Evolutionary conservation across 64 coral and sea anemone genomes (phyloP), one percentile per base, ranked within the genome.

Genomic region (Montipora cactus): DNA sequence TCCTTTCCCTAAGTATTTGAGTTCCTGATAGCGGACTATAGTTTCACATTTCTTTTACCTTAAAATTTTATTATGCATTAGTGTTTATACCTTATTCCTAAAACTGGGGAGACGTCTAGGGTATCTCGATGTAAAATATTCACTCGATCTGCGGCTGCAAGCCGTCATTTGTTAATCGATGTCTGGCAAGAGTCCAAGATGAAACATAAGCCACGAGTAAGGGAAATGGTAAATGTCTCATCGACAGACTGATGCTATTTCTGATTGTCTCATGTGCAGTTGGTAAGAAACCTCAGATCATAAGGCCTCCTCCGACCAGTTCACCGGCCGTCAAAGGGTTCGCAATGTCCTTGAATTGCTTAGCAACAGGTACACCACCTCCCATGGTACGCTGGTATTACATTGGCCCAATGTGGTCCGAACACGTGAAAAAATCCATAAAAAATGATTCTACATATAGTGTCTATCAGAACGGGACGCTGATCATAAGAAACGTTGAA

Each of bases 341-440:
- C 18, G 68, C 8, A 28, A 4, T 86, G 19, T 19, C 1, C 8
- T 22, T 86, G 44, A 4, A 69, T 72, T 86, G 82, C 44, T 66
- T 69, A 86, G 82, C 82, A 72, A 86, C 82, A 0, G 82, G 82
- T 5, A 71, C 9, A 69, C 82, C 82, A 11, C 44, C 62, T 21
- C 82, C 82, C 4, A 1, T 11, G 2, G 47, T 23, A 51, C 19
- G 44, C 20, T 86, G 82, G 82, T 86, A 86, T 45, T 86, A 86
- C 19, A 20, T 72, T 49, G 82, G 82, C 19, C 62, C 2, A 9
- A 46, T 49, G 7, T 86, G 66, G 62, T 69, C 62, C 15, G 44
- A 50, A 72, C 64, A 70, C 22, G 64, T 86, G 15, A 71, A 71
- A 18, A 46, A 51, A 49, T 69, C 82, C 18, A 66, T 82, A 61